A percentile compares a stretch with the other conserved stretches of the same genome.
Evolutionary conservation across 2,888 invertebrate genomes (phyloP).

Genomic region (Stegophylla sp.): DNA sequence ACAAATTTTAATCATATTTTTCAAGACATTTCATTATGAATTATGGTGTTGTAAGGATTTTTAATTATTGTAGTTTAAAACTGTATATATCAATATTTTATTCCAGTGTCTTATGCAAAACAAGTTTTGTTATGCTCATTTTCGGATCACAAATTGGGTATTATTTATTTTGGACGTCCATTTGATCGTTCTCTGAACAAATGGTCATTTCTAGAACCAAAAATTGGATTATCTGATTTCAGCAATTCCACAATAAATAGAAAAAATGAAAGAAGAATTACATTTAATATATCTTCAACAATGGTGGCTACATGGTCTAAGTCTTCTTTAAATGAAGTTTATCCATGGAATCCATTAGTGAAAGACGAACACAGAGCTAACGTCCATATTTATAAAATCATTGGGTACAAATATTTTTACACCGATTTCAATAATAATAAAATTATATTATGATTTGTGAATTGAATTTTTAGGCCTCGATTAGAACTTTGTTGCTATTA

Average conservation of each 20-base stretch:
- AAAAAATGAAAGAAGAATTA: slow-evolving; percentile 51
- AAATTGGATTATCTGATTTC: slow-evolving; percentile 41
- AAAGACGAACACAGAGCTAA: slow-evolving; percentile 87
- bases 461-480: slow-evolving; percentile 69
- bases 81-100: background rate
- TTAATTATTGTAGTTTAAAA: background rate
- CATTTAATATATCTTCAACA: slow-evolving; percentile 36
- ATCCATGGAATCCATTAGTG: slow-evolving; percentile 88
- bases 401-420: slow-evolving; percentile 69
- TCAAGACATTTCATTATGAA: too few relatives aligned
- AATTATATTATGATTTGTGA: background rate
- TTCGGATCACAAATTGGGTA: slow-evolving; percentile 42
- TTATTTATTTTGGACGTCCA: slow-evolving; percentile 50
- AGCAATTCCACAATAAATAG: slow-evolving; percentile 26
- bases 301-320: slow-evolving; percentile 83
- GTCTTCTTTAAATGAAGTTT: slow-evolving; percentile 82
- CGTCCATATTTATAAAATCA: slow-evolving; percentile 79
- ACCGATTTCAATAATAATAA: background rate
- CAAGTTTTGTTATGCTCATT: slow-evolving; percentile 52
- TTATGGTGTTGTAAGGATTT: too few relatives aligned
- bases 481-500: slow-evolving; percentile 80
- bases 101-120: slow-evolving; percentile 41
- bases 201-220: slow-evolving; percentile 50
- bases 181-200: slow-evolving; percentile 44
- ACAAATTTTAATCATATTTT: too few relatives aligned